These are phyloP conservation scores for Drosophila kambysellisi DNA, from an alignment of 2,888 invertebrate species.

Conservation along the genomic window DNA sequence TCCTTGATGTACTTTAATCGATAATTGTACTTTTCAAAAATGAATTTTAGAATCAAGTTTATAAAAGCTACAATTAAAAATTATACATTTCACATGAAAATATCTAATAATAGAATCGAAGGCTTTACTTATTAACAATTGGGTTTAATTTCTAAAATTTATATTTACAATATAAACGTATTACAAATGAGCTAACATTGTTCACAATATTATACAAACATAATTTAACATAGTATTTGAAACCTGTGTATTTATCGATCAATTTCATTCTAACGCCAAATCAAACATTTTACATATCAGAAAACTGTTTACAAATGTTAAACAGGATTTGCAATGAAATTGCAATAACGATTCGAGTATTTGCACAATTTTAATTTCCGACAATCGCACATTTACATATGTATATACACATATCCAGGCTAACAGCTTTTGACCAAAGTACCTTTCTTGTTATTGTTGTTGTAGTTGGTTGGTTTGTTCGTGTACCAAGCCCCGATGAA, in stretches of 20 bases:
- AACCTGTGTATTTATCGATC: neutral
- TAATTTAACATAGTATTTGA: neutral
- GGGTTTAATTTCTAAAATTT: neutral
- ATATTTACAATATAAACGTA: neutral
- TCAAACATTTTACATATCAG: neutral
- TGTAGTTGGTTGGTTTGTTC: neutral
- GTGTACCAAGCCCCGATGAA: conserved; percentile 15
- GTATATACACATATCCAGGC: neutral
- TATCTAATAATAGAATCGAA: no score
- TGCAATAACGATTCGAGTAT: neutral
- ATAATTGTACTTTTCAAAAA: neutral
- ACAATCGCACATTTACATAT: neutral
- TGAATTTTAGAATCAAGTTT: no score
- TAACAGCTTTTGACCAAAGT: neutral
- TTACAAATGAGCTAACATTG: neutral
- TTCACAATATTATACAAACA: neutral
- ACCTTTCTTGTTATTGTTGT: neutral
- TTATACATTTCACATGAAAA: no score
- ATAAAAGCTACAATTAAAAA: no score
- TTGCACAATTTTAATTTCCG: neutral
- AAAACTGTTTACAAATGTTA: neutral
- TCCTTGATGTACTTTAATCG: neutral
- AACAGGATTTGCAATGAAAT: no score
- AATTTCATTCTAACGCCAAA: neutral
- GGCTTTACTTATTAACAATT: neutral